Evolutionary conservation across 2,888 invertebrate species (phyloP), one percentile per base, ranked within the genome.

Genomic region (Polymixis flavicincta): DNA sequence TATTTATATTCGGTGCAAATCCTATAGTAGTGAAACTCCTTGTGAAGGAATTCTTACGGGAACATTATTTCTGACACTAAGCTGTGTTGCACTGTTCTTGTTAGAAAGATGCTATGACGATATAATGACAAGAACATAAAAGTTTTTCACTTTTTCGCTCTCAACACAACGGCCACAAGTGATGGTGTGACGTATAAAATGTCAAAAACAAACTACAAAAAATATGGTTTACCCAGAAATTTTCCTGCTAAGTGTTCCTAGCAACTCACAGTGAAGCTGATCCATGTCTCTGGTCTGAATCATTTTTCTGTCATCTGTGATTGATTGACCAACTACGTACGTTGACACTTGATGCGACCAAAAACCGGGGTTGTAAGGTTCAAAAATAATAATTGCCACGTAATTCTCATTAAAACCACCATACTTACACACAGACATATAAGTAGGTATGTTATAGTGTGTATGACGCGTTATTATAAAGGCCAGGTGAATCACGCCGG

Each of bases 401-500:
- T 68, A 69, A 74, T 73, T 60, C 25, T 76, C 68, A 80, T 83
- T 69, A 80, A 64, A 61, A 37, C 54, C 25, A 64, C 63, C 61
- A 65, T 60, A 70, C 37, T 54, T 32, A 71, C 17, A 32, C 14
- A 54, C n/a, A 25, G 4, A 78, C 45, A 54, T 6, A 55, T 14
- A 69, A 8, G 50, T 50, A 52, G 32, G n/a, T 72, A 50, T 63
- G 54, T 61, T 66, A 59, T 32, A 52, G 13, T 37, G 37, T 45
- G 11, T 72, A 71, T 80, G 80, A 69, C 82, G 76, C 50, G 74
- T 63, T 28, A 66, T 71, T 57, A 80, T 83, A 80, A 80, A 87
- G 87, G 86, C 63, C 68, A 68, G 45, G 63, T 87, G 87, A 87
- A 76, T 87, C 87, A 87, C 76, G 25, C 2, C 52, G 75, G 80